Conservation (phyloP, 2,888 invertebrate genomes). For the Pseudococcus longispinus region DNA sequence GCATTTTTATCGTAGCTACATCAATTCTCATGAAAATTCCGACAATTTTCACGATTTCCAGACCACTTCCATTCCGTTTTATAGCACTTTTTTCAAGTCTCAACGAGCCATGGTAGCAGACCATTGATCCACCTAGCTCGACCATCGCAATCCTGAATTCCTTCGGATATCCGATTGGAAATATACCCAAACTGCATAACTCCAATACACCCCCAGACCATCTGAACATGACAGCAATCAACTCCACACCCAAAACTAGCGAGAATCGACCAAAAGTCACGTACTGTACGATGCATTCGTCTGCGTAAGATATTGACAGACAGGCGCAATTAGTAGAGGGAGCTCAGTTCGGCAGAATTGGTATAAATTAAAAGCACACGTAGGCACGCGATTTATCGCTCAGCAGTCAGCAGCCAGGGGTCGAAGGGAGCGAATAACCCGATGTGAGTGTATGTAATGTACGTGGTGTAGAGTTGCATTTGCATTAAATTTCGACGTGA, state of each 20-base stretch:
- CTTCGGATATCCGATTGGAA: no score
- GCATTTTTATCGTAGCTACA: no score
- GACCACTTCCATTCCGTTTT: no score
- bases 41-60: no score
- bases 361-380: neutral
- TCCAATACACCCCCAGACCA: neutral
- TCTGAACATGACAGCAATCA: neutral
- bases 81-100: no score
- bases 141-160: no score
- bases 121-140: no score
- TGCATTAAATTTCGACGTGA: slow-evolving; percentile 26
- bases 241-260: neutral
- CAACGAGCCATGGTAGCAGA: no score
- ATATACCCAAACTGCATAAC: neutral
- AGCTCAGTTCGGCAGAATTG: neutral
- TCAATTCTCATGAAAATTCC: no score
- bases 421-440: no score
- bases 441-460: neutral
- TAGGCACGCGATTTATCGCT: neutral
- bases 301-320: neutral
- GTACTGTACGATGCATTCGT: neutral
- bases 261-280: neutral
- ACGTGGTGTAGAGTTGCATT: neutral
- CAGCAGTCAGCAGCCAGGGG: no score
- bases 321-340: neutral